phyloP scores from a whole-genome alignment of 2,888 invertebrate species.

The Lysandra coridon region DNA sequence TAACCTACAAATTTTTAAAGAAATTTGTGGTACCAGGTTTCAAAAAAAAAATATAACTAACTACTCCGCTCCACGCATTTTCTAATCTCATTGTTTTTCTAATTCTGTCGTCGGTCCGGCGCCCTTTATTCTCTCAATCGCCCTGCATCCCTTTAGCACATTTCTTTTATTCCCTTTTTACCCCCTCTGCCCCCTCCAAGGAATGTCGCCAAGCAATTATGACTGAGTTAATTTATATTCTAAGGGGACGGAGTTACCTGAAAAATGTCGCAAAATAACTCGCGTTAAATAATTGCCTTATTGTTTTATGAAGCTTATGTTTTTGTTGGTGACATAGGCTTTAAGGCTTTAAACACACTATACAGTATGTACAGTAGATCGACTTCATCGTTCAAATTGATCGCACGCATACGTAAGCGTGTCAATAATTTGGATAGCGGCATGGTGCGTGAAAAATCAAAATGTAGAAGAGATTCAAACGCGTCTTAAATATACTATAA shows the following conservation, averaged over 20 bases:
- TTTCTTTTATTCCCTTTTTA: conserved; percentile 72
- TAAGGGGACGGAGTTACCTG: conserved; percentile 44
- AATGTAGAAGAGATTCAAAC: too few species aligned
- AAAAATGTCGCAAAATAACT: conserved; percentile 32
- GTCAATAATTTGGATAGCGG: too few species aligned
- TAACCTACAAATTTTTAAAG: too few species aligned
- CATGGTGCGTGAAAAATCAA: too few species aligned
- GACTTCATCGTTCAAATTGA: neutral
- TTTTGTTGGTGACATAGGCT: conserved; percentile 4
- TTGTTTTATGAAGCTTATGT: neutral
- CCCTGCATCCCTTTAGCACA: conserved; percentile 70
- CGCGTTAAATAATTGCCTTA: conserved; percentile 8
- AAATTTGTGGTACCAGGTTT: neutral
- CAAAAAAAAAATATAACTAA: neutral
- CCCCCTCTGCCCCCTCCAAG: conserved; percentile 57
- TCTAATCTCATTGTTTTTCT: conserved; percentile 61
- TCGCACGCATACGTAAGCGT: too few species aligned
- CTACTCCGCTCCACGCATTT: conserved; percentile 45
- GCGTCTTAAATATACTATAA: too few species aligned
- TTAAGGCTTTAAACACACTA: neutral
- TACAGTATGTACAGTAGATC: neutral
- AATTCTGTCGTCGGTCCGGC: conserved; percentile 63
- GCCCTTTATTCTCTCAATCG: conserved; percentile 75
- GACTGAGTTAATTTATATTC: conserved; percentile 54
- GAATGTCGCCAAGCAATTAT: conserved; percentile 67